Conservation (phyloP, 1,140 invertebrate genomes). For the Diorhabda elongata region DNA sequence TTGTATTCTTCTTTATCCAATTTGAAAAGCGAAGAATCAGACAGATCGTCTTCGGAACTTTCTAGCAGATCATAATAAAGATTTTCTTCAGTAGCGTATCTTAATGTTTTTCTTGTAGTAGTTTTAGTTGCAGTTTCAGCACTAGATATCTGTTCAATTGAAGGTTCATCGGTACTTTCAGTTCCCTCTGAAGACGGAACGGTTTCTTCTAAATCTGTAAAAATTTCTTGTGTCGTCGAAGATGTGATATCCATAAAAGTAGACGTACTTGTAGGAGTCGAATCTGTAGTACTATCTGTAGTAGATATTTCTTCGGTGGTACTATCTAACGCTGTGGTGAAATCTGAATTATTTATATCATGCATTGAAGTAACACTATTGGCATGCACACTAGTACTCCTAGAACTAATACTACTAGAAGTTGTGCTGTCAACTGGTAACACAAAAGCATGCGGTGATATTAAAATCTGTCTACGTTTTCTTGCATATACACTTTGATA, state of each 20-base stretch:
- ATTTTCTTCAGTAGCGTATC: background rate
- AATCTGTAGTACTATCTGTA: background rate
- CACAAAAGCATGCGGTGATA: slow-evolving; percentile 39
- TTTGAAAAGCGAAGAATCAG: slow-evolving; percentile 12
- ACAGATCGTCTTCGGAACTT: slow-evolving; percentile 8
- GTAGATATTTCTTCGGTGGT: background rate
- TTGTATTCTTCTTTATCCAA: slow-evolving; percentile 14
- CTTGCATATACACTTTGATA: slow-evolving; percentile 31
- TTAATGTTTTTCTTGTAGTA: background rate
- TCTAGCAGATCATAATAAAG: background rate
- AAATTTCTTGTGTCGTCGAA: background rate
- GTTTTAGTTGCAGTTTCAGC: background rate
- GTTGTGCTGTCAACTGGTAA: slow-evolving; percentile 29
- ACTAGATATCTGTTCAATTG: background rate
- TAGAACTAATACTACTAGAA: slow-evolving; percentile 20
- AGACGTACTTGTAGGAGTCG: slow-evolving; percentile 6
- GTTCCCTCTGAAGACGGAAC: background rate
- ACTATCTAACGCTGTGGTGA: slow-evolving; percentile 21
- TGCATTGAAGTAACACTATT: slow-evolving; percentile 26
- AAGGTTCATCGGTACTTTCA: background rate
- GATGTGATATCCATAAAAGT: slow-evolving; percentile 10
- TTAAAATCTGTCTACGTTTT: slow-evolving; percentile 43
- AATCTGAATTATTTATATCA: slow-evolving; percentile 17
- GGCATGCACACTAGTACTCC: slow-evolving; percentile 33
- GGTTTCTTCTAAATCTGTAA: background rate